phyloP scores from a whole-genome alignment of 30 jellyfish, hydroid and myxozoan genomes.

The Hydractinia echinata region DNA sequence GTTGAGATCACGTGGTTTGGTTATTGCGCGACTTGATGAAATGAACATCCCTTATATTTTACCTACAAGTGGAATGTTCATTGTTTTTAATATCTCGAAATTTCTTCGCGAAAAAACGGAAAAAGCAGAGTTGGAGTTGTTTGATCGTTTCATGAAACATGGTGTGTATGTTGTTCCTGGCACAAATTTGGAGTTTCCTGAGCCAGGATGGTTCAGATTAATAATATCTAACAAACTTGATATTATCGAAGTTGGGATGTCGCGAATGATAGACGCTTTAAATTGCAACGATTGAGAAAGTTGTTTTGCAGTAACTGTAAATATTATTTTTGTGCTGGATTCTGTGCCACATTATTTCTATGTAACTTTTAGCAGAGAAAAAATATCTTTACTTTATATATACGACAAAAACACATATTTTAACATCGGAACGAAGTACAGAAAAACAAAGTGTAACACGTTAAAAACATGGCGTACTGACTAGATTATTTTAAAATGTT shows the following conservation, averaged over 20 bases:
- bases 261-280: conserved; percentile 31
- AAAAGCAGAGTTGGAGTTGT: conserved; percentile 49
- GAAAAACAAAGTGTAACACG: too few species aligned
- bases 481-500: too few species aligned
- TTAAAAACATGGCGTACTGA: too few species aligned
- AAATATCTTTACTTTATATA: too few species aligned
- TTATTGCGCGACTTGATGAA: conserved; percentile 10
- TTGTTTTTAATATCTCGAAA: conserved; percentile 40
- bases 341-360: too few species aligned
- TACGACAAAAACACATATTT: too few species aligned
- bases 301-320: too few species aligned
- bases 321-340: too few species aligned
- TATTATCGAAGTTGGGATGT: conserved; percentile 25
- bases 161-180: conserved; percentile 62
- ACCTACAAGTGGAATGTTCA: conserved; percentile 50
- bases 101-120: conserved; percentile 22
- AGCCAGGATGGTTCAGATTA: conserved; percentile 72
- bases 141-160: conserved; percentile 33
- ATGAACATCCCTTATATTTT: conserved; percentile 17
- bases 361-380: too few species aligned
- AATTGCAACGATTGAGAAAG: neutral
- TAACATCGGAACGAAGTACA: too few species aligned
- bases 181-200: conserved; percentile 35
- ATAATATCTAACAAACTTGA: conserved; percentile 26
- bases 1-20: conserved; percentile 27